Conservation (phyloP, 2,797 vertebrate species). For the Paramormyrops hopkinsi region DNA sequence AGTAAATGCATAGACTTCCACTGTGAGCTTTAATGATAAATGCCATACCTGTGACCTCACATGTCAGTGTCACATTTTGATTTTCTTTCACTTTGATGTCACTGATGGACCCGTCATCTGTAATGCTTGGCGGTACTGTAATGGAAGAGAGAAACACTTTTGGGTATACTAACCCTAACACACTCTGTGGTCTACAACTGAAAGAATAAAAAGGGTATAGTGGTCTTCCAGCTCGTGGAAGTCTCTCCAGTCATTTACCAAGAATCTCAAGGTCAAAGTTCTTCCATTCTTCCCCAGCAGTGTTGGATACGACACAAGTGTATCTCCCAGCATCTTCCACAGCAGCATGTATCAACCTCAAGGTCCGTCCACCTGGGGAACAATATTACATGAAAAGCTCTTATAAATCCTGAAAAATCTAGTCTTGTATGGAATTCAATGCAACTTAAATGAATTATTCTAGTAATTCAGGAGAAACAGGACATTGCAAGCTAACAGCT, state of each 20-base stretch:
- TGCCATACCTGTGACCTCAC: constrained; percentile 80
- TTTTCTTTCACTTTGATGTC: constrained; percentile 86
- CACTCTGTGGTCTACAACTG: background rate
- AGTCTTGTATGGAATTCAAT: background rate
- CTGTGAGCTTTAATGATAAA: background rate
- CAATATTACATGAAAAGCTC: background rate
- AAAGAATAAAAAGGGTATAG: constrained; percentile 17
- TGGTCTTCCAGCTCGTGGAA: background rate
- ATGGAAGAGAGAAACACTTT: constrained; percentile 17
- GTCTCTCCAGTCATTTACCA: constrained; percentile 58
- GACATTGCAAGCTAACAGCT: constrained; percentile 33
- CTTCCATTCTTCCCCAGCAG: constrained; percentile 80
- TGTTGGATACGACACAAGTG: constrained; percentile 78
- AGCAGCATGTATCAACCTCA: constrained; percentile 70
- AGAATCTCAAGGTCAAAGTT: constrained; percentile 76
- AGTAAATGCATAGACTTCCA: background rate
- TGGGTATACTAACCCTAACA: background rate
- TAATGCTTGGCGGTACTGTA: constrained; percentile 81
- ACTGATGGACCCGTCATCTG: constrained; percentile 65
- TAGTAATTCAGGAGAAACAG: constrained; percentile 5
- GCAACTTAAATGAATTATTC: background rate
- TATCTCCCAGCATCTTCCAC: constrained; percentile 76
- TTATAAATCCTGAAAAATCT: background rate
- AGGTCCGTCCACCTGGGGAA: constrained; percentile 71
- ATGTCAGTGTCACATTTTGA: constrained; percentile 71